phyloP scores from a whole-genome alignment of 1,140 invertebrate species.

The Latrodectus geometricus region DNA sequence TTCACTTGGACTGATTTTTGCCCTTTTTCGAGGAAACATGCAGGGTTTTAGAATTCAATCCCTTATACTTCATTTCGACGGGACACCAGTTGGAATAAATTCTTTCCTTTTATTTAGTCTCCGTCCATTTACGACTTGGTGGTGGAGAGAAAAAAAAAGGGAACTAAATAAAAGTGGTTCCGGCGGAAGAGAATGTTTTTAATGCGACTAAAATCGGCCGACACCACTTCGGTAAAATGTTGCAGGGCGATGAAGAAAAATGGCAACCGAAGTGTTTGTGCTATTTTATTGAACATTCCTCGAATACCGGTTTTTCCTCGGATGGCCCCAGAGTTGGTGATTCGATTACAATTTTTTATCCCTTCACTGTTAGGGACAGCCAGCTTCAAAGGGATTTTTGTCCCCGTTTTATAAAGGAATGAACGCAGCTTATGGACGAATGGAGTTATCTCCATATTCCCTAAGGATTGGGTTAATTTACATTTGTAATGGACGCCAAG shows the following conservation, averaged over 20 bases:
- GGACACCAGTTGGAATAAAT: conserved; percentile 5
- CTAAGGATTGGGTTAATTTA: too few species aligned
- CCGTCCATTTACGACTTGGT: background rate
- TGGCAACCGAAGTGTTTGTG: conserved; percentile 34
- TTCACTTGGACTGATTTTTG: too few species aligned
- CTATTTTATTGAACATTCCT: conserved; percentile 53
- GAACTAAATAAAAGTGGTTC: background rate
- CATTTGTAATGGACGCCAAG: too few species aligned
- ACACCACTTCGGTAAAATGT: conserved; percentile 8
- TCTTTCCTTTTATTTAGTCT: background rate
- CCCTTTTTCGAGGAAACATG: too few species aligned
- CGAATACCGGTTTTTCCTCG: conserved; percentile 37
- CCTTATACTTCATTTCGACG: background rate
- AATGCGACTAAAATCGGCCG: background rate
- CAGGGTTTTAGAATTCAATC: background rate
- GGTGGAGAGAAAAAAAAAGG: background rate
- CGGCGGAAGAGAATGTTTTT: conserved; percentile 10
- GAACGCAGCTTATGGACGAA: background rate
- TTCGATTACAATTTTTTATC: conserved; percentile 55
- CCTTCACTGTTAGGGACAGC: background rate
- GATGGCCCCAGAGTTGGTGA: conserved; percentile 12
- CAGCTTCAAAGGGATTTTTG: background rate
- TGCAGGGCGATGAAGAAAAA: conserved; percentile 38
- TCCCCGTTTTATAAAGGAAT: background rate
- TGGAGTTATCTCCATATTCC: too few species aligned